Evolutionary conservation across 2,888 invertebrate genomes (phyloP).

Genomic region (Heliconius sara): DNA sequence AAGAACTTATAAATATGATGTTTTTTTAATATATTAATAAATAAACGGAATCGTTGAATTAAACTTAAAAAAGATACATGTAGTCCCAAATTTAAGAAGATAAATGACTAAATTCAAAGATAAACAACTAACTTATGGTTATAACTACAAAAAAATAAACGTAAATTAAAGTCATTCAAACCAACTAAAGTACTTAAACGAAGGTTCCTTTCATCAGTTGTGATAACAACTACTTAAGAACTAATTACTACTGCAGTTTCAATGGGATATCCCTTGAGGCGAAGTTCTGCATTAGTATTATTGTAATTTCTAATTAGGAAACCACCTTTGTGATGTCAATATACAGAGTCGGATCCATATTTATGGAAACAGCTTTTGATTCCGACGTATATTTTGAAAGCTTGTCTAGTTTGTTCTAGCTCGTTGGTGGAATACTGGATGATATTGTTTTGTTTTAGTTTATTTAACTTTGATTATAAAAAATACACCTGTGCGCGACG

Average conservation of each 20-base stretch:
- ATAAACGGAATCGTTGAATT: no score
- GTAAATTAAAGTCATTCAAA: not conserved
- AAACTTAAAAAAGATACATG: not conserved
- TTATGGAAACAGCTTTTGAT: not conserved
- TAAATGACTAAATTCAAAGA: not conserved
- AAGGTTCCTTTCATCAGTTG: not conserved
- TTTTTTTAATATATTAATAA: no score
- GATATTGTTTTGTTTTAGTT: no score
- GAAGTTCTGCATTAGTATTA: constrained; percentile 18
- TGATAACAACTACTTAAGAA: constrained; percentile 11
- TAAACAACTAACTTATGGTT: not conserved
- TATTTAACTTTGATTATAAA: no score
- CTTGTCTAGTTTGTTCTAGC: no score
- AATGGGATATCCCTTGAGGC: constrained; percentile 11
- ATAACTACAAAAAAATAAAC: not conserved
- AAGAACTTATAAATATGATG: no score
- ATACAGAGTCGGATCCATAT: not conserved
- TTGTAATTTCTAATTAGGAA: constrained; percentile 23
- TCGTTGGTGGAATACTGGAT: not conserved
- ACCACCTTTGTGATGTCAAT: constrained; percentile 11
- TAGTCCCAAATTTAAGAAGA: no score
- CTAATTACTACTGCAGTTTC: not conserved
- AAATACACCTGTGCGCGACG: no score
- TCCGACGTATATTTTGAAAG: not conserved
- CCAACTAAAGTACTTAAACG: not conserved